Evolutionary conservation across 2,888 invertebrate genomes (phyloP).

Genomic region (Andricus quercusramuli): DNA sequence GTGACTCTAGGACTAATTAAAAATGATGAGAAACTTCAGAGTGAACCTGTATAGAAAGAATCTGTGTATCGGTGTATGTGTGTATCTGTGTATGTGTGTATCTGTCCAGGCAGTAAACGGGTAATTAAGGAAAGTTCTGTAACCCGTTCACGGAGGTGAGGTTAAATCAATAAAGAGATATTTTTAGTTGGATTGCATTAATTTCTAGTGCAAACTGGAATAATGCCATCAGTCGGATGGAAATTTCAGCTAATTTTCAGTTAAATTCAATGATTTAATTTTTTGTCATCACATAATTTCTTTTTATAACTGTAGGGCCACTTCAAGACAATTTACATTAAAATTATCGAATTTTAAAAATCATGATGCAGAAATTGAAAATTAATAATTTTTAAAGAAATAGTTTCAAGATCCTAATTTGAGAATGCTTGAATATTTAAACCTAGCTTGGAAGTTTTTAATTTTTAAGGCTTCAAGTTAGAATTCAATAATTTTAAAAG

Average conservation of each 20-base stretch:
- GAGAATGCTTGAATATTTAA: too few species aligned
- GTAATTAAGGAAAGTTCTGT: constrained; percentile 34
- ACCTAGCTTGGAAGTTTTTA: too few species aligned
- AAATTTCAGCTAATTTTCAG: background rate
- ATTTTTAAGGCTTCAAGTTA: too few species aligned
- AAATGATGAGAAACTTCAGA: background rate
- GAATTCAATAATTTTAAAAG: too few species aligned
- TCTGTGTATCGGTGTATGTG: too few species aligned
- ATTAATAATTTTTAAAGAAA: too few species aligned
- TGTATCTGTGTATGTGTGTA: background rate
- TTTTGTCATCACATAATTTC: too few species aligned
- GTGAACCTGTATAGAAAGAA: background rate
- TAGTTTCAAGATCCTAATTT: too few species aligned
- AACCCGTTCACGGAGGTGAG: constrained; percentile 22
- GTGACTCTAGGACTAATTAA: background rate
- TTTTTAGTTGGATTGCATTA: constrained; percentile 31
- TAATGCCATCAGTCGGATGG: background rate
- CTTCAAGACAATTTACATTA: too few species aligned
- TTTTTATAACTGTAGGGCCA: too few species aligned
- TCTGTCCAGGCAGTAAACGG: constrained; percentile 1
- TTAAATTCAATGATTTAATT: background rate
- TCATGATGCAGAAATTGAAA: too few species aligned
- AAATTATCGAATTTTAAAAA: too few species aligned
- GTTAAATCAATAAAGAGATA: constrained; percentile 33
- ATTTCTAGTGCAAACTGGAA: background rate